Evolutionary conservation across 1,140 invertebrate genomes (phyloP), one percentile per base, ranked within the genome.

Genomic region (Trachymyrmex septentrionalis): DNA sequence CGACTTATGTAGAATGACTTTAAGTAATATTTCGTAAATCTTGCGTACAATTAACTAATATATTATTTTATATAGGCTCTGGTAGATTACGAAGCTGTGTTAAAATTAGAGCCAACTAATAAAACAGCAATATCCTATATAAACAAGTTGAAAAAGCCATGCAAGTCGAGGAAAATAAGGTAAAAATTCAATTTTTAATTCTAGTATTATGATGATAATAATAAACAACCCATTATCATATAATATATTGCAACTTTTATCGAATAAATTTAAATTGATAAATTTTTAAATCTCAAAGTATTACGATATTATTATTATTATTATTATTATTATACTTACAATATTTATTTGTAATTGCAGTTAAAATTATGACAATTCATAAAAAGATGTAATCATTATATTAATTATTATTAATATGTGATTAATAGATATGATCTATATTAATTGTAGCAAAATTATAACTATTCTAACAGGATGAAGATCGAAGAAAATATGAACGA

Each of bases 71-170:
- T 53, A 66, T 21, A 94, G 94, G 93, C 94, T 30, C 86, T 93
- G 59, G 63, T 14, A 7, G 94, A 95, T 85, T 95, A 93, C 50
- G 91, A 93, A 76, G 53, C 85, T 21, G 91, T 88, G 69, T 78
- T 94, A 30, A 89, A 82, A 88, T 53, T 94, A 16, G 93, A 94
- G 30, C 91, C 93, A 1, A 89, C 72, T 0, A 94, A 95, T 67
- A 85, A 88, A 66, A 55, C 67, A 2, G 94, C 93, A 2, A 92
- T 91, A 64, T 24, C 55, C 1, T 87, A 87, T 0, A 81, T 94
- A 0, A 91, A 91, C 30, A 92, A 88, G 71, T 77, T 95, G 48
- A 91, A 88, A 53, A 77, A 88, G 81, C 85, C 85, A 19, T 71
- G 67, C 10, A 72, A 89, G 24, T 86, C 86, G 0, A 92, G 69